phyloP scores from a whole-genome alignment of 1,140 invertebrate species.

The Stratiolaelaps scimitus region DNA sequence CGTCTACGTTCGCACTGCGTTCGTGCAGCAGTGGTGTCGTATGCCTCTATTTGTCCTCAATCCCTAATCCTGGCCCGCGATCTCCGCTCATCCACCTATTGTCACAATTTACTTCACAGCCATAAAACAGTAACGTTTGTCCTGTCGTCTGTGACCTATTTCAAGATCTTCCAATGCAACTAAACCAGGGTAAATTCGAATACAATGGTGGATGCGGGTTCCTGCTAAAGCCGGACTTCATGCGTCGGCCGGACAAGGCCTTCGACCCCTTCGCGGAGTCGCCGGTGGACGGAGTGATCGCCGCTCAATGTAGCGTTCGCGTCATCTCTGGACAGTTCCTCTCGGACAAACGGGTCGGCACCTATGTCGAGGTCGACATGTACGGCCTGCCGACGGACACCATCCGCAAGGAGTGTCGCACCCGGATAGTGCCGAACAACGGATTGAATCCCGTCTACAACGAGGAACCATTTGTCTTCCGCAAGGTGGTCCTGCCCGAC shows the following conservation, averaged over 20 bases:
- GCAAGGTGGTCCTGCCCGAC: slow-evolving; percentile 96
- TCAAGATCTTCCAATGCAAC: slow-evolving; percentile 95
- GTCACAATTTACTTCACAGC: too few species aligned
- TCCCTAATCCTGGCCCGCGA: too few species aligned
- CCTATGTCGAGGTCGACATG: slow-evolving; percentile 99
- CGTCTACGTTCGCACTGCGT: too few species aligned
- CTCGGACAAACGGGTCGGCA: slow-evolving; percentile 95
- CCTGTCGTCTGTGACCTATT: not conserved
- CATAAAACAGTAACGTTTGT: too few species aligned
- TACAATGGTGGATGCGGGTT: slow-evolving; percentile 89
- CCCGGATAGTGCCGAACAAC: slow-evolving; percentile 85
- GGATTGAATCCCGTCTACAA: slow-evolving; percentile 96
- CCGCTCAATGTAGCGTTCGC: slow-evolving; percentile 92
- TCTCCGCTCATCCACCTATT: too few species aligned
- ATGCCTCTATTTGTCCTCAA: too few species aligned
- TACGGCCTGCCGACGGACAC: slow-evolving; percentile 98
- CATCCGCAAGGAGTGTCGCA: slow-evolving; percentile 94
- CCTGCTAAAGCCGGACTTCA: slow-evolving; percentile 96
- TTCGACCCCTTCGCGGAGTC: slow-evolving; percentile 99
- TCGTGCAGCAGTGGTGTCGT: too few species aligned
- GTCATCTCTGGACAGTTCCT: slow-evolving; percentile 98
- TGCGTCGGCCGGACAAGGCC: slow-evolving; percentile 82
- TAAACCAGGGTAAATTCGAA: slow-evolving; percentile 99
- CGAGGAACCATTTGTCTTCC: slow-evolving; percentile 92
- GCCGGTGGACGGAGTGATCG: slow-evolving; percentile 98